Base-by-base conservation (phyloP, 2,113 vertebrate genomes). In the Rhinoderma darwinii region DNA sequence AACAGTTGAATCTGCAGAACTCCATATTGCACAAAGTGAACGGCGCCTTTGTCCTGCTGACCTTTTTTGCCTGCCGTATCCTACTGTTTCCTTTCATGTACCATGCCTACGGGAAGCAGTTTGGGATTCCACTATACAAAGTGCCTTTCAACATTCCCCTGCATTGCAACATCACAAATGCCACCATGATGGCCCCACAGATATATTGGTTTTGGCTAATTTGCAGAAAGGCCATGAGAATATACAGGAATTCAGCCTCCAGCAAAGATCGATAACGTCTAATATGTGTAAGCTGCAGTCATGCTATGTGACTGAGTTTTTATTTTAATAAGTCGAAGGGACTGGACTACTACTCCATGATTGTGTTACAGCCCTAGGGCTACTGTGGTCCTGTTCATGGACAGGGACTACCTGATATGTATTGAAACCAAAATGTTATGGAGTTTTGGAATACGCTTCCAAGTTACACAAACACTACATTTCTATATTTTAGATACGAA, bases 71-170 rank as follows among this genome's bases (percentile, higher is more conserved):
- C 84, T 99, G 96, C 92, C 97, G 98, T 89, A 98, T 99, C 66
- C 93, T 96, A 20, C 95, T 99, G 63, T 99, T 99, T 92, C 98
- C 97, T 9, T 99, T 94, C 94, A 99, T 99, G 98, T 99, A 99
- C 92, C 95, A 94, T 91, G 92, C 94, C 87, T 99, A 98, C 0
- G 96, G 90, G 51, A 92, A 88, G 25, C 96, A 98, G 89, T 90
- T 93, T 86, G 94, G 94, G 37, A 92, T 99, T 66, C 95, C 95
- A 0, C 3, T 95, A 3, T 93, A 97, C 91, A 89, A 89, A 74
- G 97, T 97, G 81, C 98, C 97, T 43, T 96, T 96, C 92, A 94
- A 93, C 91, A 96, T 99, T 90, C 95, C 98, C 0, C 89, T 96
- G 61, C 89, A 93, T 88, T 89, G 96, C 94, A 99, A 98, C 79